Percentiles rank a stretch among this genome's conserved stretches.
Conservation (phyloP, 92 coral and sea anemone genomes). For the Epizoanthus fatuus region DNA sequence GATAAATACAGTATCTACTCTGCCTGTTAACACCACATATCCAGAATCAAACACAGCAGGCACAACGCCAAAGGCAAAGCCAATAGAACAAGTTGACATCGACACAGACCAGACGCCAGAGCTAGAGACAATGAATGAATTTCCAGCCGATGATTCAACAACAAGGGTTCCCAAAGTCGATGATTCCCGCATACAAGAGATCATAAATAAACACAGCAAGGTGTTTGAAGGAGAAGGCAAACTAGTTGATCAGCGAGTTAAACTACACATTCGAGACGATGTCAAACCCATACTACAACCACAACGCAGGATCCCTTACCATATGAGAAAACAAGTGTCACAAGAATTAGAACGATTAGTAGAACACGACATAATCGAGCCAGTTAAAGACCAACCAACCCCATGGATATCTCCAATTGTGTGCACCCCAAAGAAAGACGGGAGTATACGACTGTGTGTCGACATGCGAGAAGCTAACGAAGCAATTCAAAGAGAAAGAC, state of each 20-base stretch:
- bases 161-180: too few species aligned
- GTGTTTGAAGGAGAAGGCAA: slow-evolving; percentile 13
- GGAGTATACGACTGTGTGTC: slow-evolving; percentile 47
- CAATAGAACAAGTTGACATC: too few species aligned
- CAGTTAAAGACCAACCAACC: slow-evolving; percentile 49
- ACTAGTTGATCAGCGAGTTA: slow-evolving; percentile 38
- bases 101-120: too few species aligned
- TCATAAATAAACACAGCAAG: too few species aligned
- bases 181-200: too few species aligned
- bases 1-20: slow-evolving; percentile 11
- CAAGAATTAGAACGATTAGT: slow-evolving; percentile 23
- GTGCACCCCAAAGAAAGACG: slow-evolving; percentile 42
- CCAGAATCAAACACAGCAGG: neutral
- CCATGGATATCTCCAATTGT: slow-evolving; percentile 51
- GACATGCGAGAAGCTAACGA: slow-evolving; percentile 62
- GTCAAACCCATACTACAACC: slow-evolving; percentile 43
- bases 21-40: slow-evolving; percentile 3
- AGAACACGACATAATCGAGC: slow-evolving; percentile 44
- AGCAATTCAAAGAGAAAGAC: slow-evolving; percentile 46
- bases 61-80: neutral
- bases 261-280: slow-evolving; percentile 41
- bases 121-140: too few species aligned
- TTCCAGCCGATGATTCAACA: too few species aligned
- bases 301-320: slow-evolving; percentile 46
- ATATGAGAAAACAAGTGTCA: slow-evolving; percentile 48